Evolutionary conservation across 1,140 invertebrate genomes (phyloP), one percentile per base, ranked within the genome.

Genomic region (Thaumetopoea pityocampa): DNA sequence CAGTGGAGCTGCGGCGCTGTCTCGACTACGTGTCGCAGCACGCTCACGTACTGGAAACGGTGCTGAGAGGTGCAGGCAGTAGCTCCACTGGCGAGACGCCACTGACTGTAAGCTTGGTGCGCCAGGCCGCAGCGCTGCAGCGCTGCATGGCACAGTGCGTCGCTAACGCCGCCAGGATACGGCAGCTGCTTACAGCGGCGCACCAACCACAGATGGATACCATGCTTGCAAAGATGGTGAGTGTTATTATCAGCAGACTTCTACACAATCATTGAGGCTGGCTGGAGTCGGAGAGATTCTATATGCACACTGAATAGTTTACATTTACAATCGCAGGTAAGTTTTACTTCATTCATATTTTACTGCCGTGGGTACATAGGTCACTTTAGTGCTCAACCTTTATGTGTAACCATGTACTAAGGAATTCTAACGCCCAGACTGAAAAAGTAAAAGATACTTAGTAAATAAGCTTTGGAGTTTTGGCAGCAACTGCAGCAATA

Each of bases 121-220:
- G 73, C 3, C 76, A 80, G 61, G 73, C 76, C 7, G 64, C 67
- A 5, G 67, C 73, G 34, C 65, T 82, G 52, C 78, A 78, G 63
- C 72, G 78, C 55, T 77, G 73, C 60, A 82, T 82, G 76, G 67
- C 73, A 30, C 76, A 78, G 52, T 80, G 76, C 50, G 71, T 80
- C 4, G 67, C 67, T 35, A 79, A 83, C 60, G 79, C 76, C n/a
- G 47, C 62, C 11, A 60, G 68, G 20, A 83, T 83, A 50, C 61
- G 76, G 0, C 61, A 61, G 6, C 64, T 78, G 40, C 64, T 83
- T 24, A 53, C 67, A 9, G 68, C 79, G 17, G 63, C 71, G 6
- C 79, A 80, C 35, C 73, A 68, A 23, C 71, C 74, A 6, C 76
- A 80, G 52, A 83, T 83, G 79, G 79, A 83, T 41, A 52, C 64